Base-by-base conservation (phyloP, 2,113 vertebrate species). In the Oreochromis niloticus region DNA sequence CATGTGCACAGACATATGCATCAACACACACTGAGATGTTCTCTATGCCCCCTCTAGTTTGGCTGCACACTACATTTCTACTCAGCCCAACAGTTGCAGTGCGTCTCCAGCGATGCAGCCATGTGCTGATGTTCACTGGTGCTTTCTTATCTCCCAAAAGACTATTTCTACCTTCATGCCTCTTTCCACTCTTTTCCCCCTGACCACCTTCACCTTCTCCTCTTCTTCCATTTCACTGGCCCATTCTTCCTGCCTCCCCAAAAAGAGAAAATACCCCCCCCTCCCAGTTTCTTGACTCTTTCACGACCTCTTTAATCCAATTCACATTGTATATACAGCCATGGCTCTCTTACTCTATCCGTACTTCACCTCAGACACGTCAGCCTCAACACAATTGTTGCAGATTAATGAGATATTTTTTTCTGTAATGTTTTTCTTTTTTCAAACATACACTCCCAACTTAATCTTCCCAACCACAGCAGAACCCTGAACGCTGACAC, bases 241-340 rank as follows among this genome's bases (percentile, higher is more conserved):
- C 19, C 41, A 41, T 83, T 39, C 30, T 32, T 48, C 68, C 32
- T 5, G 9, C 73, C 87, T 78, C 73, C 22, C 39, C 16, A 81
- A 87, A 85, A 89, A 78, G 9, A 85, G 2, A 17, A 63, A 19
- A 36, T 4, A 9, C 78, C 84, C 52, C 14, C 19, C 81, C 41
- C 56, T 3, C 36, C 12, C 13, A 30, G 7, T 19, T 43, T 73
- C 7, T 81, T n/a, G 54, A 75, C 84, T 87, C 63, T 66, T 75
- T 43, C 43, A 17, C 71, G 57, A 92, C 91, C 89, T 87, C 84
- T 89, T 93, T 90, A 86, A 93, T 94, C 86, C 89, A 56, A 85
- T 82, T 80, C 75, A 78, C 82, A 55, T 59, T 13, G 9, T 83
- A 52, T 56, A 36, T 56, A 32, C 54, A 84, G 46, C 54, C 56